Percentiles rank a stretch among this genome's conserved stretches.
Evolutionary conservation across 2,888 invertebrate genomes (phyloP).

Genomic region (Amblyjoppa fuscipennis): DNA sequence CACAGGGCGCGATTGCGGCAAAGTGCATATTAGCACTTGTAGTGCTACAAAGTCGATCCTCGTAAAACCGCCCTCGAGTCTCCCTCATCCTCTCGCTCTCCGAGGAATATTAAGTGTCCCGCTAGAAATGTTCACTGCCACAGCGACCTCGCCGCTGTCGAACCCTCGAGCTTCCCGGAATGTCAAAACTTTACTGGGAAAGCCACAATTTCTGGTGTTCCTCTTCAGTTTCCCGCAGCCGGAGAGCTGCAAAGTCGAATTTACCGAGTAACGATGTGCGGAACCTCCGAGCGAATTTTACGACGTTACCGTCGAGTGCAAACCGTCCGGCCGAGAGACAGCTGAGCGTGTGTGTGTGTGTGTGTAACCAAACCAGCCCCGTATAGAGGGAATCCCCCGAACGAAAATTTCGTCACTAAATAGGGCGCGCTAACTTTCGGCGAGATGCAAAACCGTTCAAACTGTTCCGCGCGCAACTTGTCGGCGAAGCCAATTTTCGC

Average conservation of each 20-base stretch:
- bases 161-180: conserved; percentile 1
- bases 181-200: conserved; percentile 27
- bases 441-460: not conserved
- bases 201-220: conserved; percentile 6
- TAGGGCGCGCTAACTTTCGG: not conserved
- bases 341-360: not conserved
- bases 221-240: not conserved
- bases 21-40: conserved; percentile 44
- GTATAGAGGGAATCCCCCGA: not conserved
- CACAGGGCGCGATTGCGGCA: not conserved
- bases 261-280: not conserved
- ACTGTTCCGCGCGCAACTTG: not conserved
- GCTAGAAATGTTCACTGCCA: not conserved
- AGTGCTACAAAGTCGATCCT: conserved; percentile 35
- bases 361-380: not conserved
- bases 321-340: not conserved
- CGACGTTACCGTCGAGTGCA: not conserved
- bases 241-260: conserved; percentile 15
- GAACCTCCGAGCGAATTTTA: not conserved
- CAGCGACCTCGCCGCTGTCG: not conserved
- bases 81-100: not conserved
- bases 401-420: not conserved
- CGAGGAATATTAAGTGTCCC: conserved; percentile 34
- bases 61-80: conserved; percentile 30
- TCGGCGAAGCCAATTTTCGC: not conserved